These are phyloP conservation scores for Actenoides hombroni DNA, from an alignment of 2,113 vertebrate genomes.

Conservation along the genomic window DNA sequence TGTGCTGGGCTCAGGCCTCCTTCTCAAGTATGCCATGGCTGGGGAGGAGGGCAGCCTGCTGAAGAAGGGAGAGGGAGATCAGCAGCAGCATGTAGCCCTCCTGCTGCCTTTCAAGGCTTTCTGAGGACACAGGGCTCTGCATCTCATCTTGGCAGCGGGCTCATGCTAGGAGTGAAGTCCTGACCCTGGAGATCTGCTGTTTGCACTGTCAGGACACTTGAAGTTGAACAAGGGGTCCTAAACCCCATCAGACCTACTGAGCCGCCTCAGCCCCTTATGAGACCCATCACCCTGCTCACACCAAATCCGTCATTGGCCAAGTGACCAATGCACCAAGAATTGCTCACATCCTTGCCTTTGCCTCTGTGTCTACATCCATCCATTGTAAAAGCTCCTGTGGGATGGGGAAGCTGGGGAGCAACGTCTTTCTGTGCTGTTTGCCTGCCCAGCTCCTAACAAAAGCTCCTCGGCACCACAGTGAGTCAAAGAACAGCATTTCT, in stretches of 20 bases:
- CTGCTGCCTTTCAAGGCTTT: neutral
- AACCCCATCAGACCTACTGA: neutral
- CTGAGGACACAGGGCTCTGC: neutral
- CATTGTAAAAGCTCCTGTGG: neutral
- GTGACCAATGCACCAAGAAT: accelerated
- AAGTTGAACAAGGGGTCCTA: neutral
- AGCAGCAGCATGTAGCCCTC: accelerated
- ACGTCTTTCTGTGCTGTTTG: neutral
- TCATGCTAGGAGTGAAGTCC: neutral
- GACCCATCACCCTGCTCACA: neutral
- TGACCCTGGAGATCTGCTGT: neutral
- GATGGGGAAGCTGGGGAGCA: neutral
- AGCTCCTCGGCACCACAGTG: neutral
- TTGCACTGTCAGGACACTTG: neutral
- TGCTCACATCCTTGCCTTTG: neutral
- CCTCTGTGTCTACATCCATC: neutral
- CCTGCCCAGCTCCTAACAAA: neutral
- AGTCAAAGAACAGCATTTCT: conserved; percentile 44
- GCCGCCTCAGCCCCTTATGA: neutral
- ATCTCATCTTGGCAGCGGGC: neutral
- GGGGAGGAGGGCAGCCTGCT: neutral
- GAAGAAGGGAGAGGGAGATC: neutral
- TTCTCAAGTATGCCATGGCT: neutral
- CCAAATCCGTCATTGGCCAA: neutral
- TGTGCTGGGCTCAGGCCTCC: neutral